Evolutionary conservation across 2,797 vertebrate species (phyloP).

Genomic region (Anolis apletophallus): DNA sequence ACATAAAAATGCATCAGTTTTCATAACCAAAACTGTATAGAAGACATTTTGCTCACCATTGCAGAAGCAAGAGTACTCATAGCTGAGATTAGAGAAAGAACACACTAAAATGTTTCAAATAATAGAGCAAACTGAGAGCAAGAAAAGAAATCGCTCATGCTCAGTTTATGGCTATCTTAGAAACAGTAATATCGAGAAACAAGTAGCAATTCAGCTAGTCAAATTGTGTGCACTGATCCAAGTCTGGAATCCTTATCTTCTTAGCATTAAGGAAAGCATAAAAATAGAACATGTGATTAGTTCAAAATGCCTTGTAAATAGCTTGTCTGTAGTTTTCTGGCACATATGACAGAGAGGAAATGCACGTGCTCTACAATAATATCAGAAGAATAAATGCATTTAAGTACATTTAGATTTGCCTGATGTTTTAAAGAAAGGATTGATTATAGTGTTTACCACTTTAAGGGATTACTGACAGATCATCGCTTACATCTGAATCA

Average conservation of each 20-base stretch:
- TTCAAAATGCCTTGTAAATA: not conserved
- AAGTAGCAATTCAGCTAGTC: not conserved
- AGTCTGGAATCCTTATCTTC: not conserved
- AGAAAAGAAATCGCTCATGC: not conserved
- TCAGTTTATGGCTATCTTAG: not conserved
- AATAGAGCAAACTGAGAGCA: not conserved
- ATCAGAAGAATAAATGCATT: not conserved
- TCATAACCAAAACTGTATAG: not conserved
- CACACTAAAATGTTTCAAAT: not conserved
- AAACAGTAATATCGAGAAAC: not conserved
- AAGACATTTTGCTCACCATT: not conserved
- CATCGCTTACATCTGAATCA: not conserved
- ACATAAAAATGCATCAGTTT: not conserved
- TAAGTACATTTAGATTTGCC: not conserved
- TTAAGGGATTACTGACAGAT: not conserved
- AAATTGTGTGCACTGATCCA: not conserved
- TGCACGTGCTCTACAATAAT: not conserved
- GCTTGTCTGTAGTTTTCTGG: not conserved
- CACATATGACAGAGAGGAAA: not conserved
- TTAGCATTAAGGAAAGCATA: not conserved
- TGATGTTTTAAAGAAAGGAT: not conserved
- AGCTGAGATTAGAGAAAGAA: not conserved
- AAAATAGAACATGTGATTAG: not conserved
- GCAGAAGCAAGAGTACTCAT: not conserved
- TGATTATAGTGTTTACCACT: not conserved